Base-by-base conservation (phyloP, 2,797 vertebrate species). In the Philypnodon macrostomus region DNA sequence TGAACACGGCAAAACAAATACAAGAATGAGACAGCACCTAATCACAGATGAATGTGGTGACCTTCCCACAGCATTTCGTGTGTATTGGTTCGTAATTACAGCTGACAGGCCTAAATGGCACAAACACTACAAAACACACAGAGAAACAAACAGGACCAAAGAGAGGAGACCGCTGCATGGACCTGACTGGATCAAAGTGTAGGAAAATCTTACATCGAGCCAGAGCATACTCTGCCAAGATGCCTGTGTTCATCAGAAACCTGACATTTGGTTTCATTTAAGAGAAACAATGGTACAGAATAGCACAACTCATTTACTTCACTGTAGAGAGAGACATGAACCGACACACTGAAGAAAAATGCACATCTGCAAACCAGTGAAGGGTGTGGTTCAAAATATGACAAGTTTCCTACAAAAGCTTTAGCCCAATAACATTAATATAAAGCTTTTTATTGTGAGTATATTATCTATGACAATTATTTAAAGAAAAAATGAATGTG, bases 221-320 rank as follows among this genome's bases (percentile, higher is more conserved):
- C 47, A 35, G 35, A 3, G 18, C 1, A 46, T 13, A 15, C 8
- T 27, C 5, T 11, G 30, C 30, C 13, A 7, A 21, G 21, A 8
- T 31, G 5, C 17, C n/a, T 30, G 51, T 27, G 21, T 38, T 33
- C 5, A 23, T 7, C 11, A 13, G 18, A 40, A 57, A 33, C 4
- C 18, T 19, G 30, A 64, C 70, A 72, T 76, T 70, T 74, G 73
- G 67, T 66, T 76, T 72, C 47, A 58, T 42, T 76, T 70, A 77
- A 29, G 9, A 10, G 37, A 0, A 58, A 58, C 53, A 54, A 61
- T 44, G 45, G 23, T 34, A 44, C 53, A 50, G 39, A 58, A 7
- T 26, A 33, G 17, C 14, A 2, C 46, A 47, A 46, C 29, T 30
- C 34, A 42, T 31, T 44, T 38, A 40, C 37, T 57, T 30, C 32